Evolutionary conservation across 2,797 vertebrate species (phyloP).

Genomic region (Poecilia velifera): DNA sequence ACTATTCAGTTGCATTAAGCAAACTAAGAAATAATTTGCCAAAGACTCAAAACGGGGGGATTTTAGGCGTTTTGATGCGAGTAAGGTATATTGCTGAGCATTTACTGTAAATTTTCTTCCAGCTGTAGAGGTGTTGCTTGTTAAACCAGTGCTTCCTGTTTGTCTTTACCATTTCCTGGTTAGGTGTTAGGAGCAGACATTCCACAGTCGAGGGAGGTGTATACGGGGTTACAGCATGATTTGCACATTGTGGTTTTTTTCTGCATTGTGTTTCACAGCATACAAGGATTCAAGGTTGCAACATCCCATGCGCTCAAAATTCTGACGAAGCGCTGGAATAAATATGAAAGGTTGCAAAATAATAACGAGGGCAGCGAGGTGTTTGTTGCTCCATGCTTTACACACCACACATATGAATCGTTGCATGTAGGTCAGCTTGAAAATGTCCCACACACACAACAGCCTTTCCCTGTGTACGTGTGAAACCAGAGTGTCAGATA

Average conservation of each 20-base stretch:
- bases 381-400: not conserved
- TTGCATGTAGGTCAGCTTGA: conserved; percentile 4
- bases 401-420: not conserved
- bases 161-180: conserved; percentile 2
- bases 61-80: not conserved
- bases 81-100: not conserved
- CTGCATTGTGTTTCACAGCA: conserved; percentile 7
- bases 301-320: not conserved
- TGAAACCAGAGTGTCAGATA: conserved; percentile 44
- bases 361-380: not conserved
- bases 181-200: not conserved
- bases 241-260: conserved; percentile 4
- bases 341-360: not conserved
- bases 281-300: not conserved
- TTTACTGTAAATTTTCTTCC: not conserved
- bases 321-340: not conserved
- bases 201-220: not conserved
- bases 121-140: not conserved
- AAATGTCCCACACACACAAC: conserved; percentile 8
- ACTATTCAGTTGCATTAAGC: conserved; percentile 16
- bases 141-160: not conserved
- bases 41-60: not conserved
- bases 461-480: conserved; percentile 14
- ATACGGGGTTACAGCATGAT: not conserved
- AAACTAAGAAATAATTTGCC: not conserved